Evolutionary conservation across 1,140 invertebrate species (phyloP), one percentile per base, ranked within the genome.

Genomic region (Papilio aristodemus): DNA sequence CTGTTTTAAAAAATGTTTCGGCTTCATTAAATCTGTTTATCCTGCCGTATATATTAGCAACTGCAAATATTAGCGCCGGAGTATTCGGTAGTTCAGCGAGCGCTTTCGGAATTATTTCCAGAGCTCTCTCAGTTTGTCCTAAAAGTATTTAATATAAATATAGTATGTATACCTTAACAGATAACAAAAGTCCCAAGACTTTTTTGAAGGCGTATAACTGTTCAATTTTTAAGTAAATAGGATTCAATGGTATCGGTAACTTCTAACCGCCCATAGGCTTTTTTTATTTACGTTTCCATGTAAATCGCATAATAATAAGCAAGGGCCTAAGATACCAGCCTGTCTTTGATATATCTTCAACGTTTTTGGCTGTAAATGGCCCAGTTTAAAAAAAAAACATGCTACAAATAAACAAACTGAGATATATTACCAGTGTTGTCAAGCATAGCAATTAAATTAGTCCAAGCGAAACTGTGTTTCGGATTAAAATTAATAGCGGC

Each of bases 31-130:
- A 98, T 36, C 93, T 92, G 39, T 94, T 93, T 38, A 94, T 81
- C 92, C 98, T 98, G 0, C 98, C 98, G 57, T 96, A 93, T 60
- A 97, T 95, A 88, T 98, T 98, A 0, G 95, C 98, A 32, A 98
- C 88, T 76, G 96, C 97, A 79, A 98, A 98, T 84, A 97, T 94
- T 25, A 99, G 92, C 6, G 94, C 93, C 0, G 96, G 93, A 27
- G 96, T 95, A 59, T 95, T 87, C 0, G 96, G 95, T 54, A 97
- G 83, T 74, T 95, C 90, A 36, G 84, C 80, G 3, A 98, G 82
- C 3, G 96, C 97, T 81, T 93, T 91, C 7, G 93, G 90, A 5
- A 94, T 96, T 60, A 95, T 82, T 73, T 93, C 87, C 59, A 97
- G 87, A 11, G 96, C 97, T 85, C 94, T 92, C 8, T 95, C 91